Percentiles rank a stretch among this genome's conserved stretches.
phyloP scores from a whole-genome alignment of 53 echinoderm and acorn worm species.

The Henricia sp. region DNA sequence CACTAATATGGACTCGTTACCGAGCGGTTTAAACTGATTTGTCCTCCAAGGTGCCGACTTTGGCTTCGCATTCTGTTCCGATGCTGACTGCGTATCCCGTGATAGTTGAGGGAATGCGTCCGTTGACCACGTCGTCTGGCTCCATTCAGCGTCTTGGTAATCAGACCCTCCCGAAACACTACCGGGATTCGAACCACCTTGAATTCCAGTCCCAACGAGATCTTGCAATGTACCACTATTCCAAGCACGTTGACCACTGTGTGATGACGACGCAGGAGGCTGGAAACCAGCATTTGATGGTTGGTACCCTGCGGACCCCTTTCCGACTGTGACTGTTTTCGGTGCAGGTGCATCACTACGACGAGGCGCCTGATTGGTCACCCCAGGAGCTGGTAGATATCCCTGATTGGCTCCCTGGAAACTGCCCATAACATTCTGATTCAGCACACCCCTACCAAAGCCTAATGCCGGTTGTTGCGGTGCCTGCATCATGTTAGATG shows the following conservation, averaged over 20 bases:
- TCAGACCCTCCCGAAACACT: not conserved
- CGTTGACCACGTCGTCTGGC: not conserved
- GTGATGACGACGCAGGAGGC: not conserved
- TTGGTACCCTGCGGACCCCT: conserved; percentile 17
- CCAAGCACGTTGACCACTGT: not conserved
- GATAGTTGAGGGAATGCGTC: conserved; percentile 19
- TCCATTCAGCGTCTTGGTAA: not conserved
- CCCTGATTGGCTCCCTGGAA: not conserved
- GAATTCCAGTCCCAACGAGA: not conserved
- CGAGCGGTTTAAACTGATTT: conserved; percentile 7
- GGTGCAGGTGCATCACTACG: too few relatives aligned
- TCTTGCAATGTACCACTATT: too few relatives aligned
- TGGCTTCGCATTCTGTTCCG: not conserved
- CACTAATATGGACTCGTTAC: not conserved
- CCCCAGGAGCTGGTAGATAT: not conserved
- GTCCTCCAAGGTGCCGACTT: not conserved
- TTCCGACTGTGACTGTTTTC: not conserved
- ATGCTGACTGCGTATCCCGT: not conserved
- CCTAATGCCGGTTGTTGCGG: not conserved
- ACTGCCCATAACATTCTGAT: conserved; percentile 19
- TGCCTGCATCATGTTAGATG: not conserved
- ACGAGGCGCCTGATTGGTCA: not conserved
- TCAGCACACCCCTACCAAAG: conserved; percentile 45
- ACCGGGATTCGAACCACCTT: not conserved
- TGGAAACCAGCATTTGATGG: conserved; percentile 11